A percentile compares a stretch with the other conserved stretches of the same genome.
These are phyloP conservation scores for Cartodere bifasciata DNA, from an alignment of 2,888 invertebrate genomes.

Conservation along the genomic window DNA sequence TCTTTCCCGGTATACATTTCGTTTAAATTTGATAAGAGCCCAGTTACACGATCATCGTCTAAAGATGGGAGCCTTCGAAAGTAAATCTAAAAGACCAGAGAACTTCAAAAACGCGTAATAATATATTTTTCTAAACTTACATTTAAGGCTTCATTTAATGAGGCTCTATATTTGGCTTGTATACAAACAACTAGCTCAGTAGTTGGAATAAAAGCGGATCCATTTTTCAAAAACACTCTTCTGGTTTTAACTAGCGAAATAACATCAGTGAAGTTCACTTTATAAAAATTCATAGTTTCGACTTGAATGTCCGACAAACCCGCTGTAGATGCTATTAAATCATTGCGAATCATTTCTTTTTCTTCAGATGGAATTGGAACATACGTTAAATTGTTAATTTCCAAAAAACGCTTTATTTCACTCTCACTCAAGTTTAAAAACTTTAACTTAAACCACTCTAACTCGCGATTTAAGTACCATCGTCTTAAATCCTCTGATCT, in stretches of 20 bases:
- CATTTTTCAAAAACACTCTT: constrained; percentile 64
- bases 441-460: constrained; percentile 77
- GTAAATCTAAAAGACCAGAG: constrained; percentile 46
- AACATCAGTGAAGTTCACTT: constrained; percentile 75
- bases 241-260: constrained; percentile 68
- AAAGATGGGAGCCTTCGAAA: constrained; percentile 57
- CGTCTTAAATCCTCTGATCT: constrained; percentile 68
- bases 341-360: constrained; percentile 46
- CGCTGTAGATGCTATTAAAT: constrained; percentile 48
- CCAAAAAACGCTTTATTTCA: constrained; percentile 52
- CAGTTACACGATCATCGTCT: constrained; percentile 70
- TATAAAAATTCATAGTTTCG: constrained; percentile 47
- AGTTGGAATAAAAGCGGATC: constrained; percentile 79
- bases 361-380: constrained; percentile 53
- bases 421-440: constrained; percentile 51
- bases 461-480: constrained; percentile 83
- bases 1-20: constrained; percentile 75
- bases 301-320: constrained; percentile 42
- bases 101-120: constrained; percentile 5
- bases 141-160: constrained; percentile 55
- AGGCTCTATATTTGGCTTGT: constrained; percentile 57
- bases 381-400: constrained; percentile 53
- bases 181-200: constrained; percentile 77
- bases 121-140: constrained; percentile 33
- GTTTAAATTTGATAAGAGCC: constrained; percentile 63